Percentiles rank a stretch among this genome's conserved stretches.
Evolutionary conservation across 2,113 vertebrate species (phyloP).

Genomic region (Fulica atra): DNA sequence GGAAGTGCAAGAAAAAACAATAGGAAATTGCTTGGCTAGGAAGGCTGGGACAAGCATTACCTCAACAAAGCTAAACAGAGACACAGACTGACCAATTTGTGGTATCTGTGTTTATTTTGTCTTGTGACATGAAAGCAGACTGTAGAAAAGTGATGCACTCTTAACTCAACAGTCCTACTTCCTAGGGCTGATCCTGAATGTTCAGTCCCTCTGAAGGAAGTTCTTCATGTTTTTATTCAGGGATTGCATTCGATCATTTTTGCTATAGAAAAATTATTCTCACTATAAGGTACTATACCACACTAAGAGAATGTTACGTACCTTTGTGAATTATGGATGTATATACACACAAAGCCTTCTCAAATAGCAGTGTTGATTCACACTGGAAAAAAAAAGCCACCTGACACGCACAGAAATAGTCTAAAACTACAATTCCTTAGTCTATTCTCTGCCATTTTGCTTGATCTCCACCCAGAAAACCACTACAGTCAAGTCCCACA

Average conservation of each 20-base stretch:
- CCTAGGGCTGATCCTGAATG: background rate
- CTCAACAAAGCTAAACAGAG: constrained; percentile 39
- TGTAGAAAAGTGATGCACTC: background rate
- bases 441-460: background rate
- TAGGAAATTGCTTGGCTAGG: background rate
- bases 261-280: background rate
- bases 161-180: background rate
- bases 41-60: background rate
- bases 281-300: background rate
- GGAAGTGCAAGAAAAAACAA: constrained; percentile 1
- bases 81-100: constrained; percentile 25
- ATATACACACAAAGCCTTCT: background rate
- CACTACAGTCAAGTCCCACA: background rate
- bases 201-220: background rate
- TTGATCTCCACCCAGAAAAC: background rate
- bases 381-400: background rate
- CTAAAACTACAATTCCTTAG: background rate
- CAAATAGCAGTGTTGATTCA: background rate
- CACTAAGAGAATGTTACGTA: background rate
- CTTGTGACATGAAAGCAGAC: constrained; percentile 13
- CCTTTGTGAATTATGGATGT: background rate
- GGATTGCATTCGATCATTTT: background rate
- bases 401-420: background rate
- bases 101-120: constrained; percentile 52
- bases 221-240: background rate